These are phyloP conservation scores for Buceros bicornis DNA, from an alignment of 2,797 vertebrate genomes.

Conservation along the genomic window DNA sequence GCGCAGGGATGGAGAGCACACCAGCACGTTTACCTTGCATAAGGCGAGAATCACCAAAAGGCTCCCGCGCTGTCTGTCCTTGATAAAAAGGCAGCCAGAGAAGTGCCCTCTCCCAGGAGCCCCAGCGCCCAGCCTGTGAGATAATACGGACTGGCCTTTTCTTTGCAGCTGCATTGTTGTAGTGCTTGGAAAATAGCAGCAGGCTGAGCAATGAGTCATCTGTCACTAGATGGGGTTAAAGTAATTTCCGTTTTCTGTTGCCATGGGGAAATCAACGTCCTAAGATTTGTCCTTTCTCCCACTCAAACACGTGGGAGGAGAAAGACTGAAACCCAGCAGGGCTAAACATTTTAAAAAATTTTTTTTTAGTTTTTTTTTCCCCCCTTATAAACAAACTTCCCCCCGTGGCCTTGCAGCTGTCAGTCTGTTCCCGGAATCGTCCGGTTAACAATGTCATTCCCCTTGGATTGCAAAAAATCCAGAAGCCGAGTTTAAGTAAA, in stretches of 20 bases:
- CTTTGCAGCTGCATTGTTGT: constrained; percentile 45
- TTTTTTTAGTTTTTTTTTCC: not conserved
- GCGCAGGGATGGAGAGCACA: accelerated
- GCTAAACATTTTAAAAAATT: constrained; percentile 8
- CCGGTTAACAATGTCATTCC: constrained; percentile 73
- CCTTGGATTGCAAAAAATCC: constrained; percentile 69
- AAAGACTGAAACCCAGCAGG: constrained; percentile 63
- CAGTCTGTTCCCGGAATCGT: constrained; percentile 71
- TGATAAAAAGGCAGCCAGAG: not conserved
- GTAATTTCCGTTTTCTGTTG: constrained; percentile 68
- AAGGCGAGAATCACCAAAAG: not conserved
- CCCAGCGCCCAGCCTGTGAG: constrained; percentile 37
- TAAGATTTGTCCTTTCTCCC: constrained; percentile 72
- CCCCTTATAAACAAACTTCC: constrained; percentile 73
- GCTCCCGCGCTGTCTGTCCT: not conserved
- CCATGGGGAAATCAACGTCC: constrained; percentile 69
- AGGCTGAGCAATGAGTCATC: constrained; percentile 59
- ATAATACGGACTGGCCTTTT: constrained; percentile 14
- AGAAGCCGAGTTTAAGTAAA: constrained; percentile 80
- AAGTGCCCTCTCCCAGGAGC: constrained; percentile 42
- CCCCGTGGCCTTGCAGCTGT: constrained; percentile 73
- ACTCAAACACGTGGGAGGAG: constrained; percentile 72
- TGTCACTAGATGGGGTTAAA: constrained; percentile 77
- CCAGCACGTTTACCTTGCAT: accelerated
- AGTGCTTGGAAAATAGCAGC: constrained; percentile 47